phyloP scores from a whole-genome alignment of 2,888 invertebrate genomes.

The Phengaris alcon region DNA sequence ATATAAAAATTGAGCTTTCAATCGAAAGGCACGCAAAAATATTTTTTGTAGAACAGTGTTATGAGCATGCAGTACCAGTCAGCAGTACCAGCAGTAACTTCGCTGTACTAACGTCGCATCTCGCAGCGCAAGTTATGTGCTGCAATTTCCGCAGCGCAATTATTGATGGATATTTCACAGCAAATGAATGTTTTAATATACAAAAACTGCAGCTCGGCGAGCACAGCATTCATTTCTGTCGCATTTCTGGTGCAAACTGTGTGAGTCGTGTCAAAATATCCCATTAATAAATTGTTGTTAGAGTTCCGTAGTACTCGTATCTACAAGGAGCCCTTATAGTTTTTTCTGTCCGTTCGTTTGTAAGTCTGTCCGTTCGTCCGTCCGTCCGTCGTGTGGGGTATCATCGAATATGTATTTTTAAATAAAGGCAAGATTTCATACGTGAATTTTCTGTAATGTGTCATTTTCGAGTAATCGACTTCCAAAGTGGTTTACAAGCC shows the following conservation, averaged over 20 bases:
- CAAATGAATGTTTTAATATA: slow-evolving; percentile 17
- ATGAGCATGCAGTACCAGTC: background rate
- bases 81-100: background rate
- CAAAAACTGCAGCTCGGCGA: slow-evolving; percentile 7
- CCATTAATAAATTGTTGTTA: background rate
- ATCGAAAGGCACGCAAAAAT: too few species aligned
- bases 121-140: background rate
- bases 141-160: slow-evolving; percentile 12
- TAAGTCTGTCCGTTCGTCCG: too few species aligned
- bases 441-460: too few species aligned
- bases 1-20: too few species aligned
- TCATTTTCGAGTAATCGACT: too few species aligned
- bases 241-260: background rate
- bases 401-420: too few species aligned
- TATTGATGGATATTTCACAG: slow-evolving; percentile 4
- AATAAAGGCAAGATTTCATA: too few species aligned
- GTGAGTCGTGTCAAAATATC: background rate
- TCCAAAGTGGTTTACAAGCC: too few species aligned
- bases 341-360: background rate
- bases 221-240: background rate
- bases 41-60: background rate
- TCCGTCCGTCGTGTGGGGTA: too few species aligned
- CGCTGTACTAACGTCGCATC: background rate
- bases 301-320: too few species aligned
- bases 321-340: background rate